Conservation (phyloP, 1,140 invertebrate genomes). For the Battus philenor region DNA sequence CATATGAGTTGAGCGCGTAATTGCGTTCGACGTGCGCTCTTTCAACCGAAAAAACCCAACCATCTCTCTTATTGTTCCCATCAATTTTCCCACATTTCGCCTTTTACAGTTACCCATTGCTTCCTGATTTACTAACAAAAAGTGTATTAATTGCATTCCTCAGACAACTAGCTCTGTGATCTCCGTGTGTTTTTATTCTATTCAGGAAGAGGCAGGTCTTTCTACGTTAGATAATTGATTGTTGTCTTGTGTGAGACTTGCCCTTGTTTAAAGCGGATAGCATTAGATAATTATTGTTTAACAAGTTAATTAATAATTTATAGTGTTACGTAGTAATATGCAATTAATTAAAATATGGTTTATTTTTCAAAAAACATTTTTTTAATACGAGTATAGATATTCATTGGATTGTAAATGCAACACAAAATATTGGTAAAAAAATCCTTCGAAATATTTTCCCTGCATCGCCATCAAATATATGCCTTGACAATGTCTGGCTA, state of each 20-base stretch:
- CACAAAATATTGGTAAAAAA: no score
- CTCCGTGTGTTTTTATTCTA: constrained; percentile 30
- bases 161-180: constrained; percentile 34
- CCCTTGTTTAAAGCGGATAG: constrained; percentile 21
- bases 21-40: constrained; percentile 65
- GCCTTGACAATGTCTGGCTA: no score
- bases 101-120: constrained; percentile 62
- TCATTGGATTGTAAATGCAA: no score
- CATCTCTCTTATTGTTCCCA: constrained; percentile 62
- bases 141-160: constrained; percentile 63
- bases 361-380: no score
- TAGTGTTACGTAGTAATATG: no score
- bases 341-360: no score
- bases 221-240: constrained; percentile 44
- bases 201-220: constrained; percentile 48
- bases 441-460: no score
- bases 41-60: constrained; percentile 65
- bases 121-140: constrained; percentile 65
- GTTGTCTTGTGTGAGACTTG: constrained; percentile 29
- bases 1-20: constrained; percentile 56
- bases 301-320: no score
- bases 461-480: no score
- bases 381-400: no score
- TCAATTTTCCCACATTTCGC: constrained; percentile 68
- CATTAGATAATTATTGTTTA: no score